Evolutionary conservation across 23 tunicate genomes (phyloP).

Genomic region (Ciona savignyi): DNA sequence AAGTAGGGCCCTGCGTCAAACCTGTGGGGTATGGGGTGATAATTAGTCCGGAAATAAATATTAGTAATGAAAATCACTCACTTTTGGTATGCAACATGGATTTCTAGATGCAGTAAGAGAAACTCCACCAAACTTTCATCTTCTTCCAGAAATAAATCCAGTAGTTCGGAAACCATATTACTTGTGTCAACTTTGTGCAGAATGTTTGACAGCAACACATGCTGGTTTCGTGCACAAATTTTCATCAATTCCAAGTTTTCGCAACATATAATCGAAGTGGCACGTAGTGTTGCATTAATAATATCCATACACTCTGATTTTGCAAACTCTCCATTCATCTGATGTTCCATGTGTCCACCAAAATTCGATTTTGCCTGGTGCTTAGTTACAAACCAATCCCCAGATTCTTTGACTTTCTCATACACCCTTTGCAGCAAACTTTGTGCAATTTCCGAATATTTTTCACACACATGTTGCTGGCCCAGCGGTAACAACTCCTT

Average conservation of each 20-base stretch:
- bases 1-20: neutral
- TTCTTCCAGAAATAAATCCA: conserved; percentile 51
- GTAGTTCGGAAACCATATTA: neutral
- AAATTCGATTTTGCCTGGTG: neutral
- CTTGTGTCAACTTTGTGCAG: no score
- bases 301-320: neutral
- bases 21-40: no score
- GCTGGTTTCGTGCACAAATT: neutral
- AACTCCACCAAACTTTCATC: conserved; percentile 50
- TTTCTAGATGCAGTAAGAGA: conserved; percentile 30
- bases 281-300: neutral
- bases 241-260: neutral
- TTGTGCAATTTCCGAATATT: neutral
- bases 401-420: no score
- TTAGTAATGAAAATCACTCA: no score
- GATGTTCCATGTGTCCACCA: no score
- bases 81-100: neutral
- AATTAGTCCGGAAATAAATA: no score
- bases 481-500: neutral
- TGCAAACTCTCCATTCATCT: no score
- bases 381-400: no score
- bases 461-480: neutral
- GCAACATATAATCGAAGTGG: neutral
- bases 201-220: neutral
- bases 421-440: no score